Conservation (phyloP, 2,113 vertebrate genomes). For the Paramisgurnus dabryanus region DNA sequence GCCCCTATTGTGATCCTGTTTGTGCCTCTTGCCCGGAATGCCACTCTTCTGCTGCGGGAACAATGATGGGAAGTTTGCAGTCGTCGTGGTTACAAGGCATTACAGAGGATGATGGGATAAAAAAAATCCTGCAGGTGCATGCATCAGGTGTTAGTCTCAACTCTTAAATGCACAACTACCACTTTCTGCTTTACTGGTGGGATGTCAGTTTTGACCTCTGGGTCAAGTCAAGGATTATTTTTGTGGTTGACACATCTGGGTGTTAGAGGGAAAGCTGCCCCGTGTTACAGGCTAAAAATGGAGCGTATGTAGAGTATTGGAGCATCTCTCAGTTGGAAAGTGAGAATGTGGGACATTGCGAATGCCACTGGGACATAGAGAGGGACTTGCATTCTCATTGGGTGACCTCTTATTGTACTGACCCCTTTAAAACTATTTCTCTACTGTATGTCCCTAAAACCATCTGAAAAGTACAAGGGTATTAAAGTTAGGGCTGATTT, state of each 20-base stretch:
- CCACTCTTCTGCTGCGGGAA: constrained; percentile 24
- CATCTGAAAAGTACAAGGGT: neutral
- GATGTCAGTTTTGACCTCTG: neutral
- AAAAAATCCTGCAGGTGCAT: constrained; percentile 1
- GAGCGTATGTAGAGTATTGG: constrained; percentile 41
- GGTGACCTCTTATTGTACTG: constrained; percentile 36
- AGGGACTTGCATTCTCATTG: constrained; percentile 40
- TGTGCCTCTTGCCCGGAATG: constrained; percentile 26
- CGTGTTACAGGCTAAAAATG: constrained; percentile 23
- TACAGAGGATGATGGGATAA: constrained; percentile 46
- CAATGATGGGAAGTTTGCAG: constrained; percentile 42
- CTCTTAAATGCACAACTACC: neutral
- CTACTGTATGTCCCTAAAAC: neutral
- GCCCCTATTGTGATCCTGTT: neutral
- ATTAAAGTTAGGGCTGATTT: too few relatives aligned
- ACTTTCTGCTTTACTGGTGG: neutral
- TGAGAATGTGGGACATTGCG: constrained; percentile 31
- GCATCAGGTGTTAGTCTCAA: neutral
- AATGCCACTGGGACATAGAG: constrained; percentile 33
- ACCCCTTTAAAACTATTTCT: neutral
- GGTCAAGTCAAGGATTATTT: neutral
- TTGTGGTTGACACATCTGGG: constrained; percentile 19
- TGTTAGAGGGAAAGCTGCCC: neutral
- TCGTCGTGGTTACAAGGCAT: constrained; percentile 6
- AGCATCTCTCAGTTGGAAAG: constrained; percentile 40